Conservation (phyloP, 2,797 vertebrate genomes). For the Falco naumanni region DNA sequence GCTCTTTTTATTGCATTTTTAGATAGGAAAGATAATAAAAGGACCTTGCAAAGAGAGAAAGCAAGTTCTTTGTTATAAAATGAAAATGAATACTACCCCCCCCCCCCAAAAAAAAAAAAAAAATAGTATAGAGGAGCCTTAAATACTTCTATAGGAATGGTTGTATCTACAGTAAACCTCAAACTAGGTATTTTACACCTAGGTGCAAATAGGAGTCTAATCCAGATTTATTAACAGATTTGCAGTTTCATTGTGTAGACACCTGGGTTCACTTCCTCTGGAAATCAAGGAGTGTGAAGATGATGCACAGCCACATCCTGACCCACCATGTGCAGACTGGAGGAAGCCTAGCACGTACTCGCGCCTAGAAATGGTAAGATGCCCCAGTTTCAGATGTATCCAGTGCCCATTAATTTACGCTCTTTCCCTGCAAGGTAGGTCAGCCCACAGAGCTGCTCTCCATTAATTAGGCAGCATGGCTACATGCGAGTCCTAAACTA, state of each 20-base stretch:
- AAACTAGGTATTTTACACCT: not conserved
- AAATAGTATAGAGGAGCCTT: not conserved
- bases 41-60: not conserved
- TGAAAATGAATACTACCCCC: not conserved
- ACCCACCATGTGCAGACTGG: not conserved
- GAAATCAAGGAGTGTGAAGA: rapidly evolving
- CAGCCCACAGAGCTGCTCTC: not conserved
- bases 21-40: not conserved
- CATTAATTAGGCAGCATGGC: not conserved
- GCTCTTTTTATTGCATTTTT: not conserved
- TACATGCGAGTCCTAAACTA: not conserved
- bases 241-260: not conserved
- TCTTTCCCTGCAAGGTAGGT: not conserved
- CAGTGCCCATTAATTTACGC: not conserved
- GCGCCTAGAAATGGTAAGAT: not conserved
- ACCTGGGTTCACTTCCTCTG: not conserved
- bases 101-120: not conserved
- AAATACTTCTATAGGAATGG: not conserved
- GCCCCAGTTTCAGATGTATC: not conserved
- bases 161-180: not conserved
- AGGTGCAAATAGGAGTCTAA: not conserved
- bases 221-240: not conserved
- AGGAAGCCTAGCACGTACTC: not conserved
- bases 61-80: not conserved
- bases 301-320: rapidly evolving